These are phyloP conservation scores for Leucophenga maculata DNA, from an alignment of 2,888 invertebrate genomes.

Conservation along the genomic window DNA sequence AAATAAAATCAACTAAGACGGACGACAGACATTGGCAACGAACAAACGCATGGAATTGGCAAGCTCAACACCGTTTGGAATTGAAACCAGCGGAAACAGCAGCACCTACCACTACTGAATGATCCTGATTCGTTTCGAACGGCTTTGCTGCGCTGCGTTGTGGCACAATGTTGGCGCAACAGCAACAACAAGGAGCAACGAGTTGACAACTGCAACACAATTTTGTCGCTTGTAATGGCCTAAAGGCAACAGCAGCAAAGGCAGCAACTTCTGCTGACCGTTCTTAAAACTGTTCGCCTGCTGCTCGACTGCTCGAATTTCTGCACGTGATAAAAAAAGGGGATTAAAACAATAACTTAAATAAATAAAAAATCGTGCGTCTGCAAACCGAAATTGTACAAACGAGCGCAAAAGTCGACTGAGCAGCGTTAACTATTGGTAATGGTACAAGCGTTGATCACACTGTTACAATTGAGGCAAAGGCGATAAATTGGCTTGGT, in stretches of 20 bases:
- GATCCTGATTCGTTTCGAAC: background rate
- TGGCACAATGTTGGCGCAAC: background rate
- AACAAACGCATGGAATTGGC: constrained; percentile 8
- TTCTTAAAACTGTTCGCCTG: background rate
- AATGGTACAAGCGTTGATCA: constrained; percentile 18
- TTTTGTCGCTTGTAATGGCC: constrained; percentile 13
- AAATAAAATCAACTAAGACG: background rate
- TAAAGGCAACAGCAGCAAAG: background rate
- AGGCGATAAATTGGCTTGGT: constrained; percentile 16
- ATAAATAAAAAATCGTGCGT: constrained; percentile 23
- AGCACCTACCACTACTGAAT: too few relatives aligned
- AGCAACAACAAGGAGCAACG: background rate
- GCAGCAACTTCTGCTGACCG: background rate
- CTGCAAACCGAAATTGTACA: background rate
- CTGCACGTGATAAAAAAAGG: constrained; percentile 19
- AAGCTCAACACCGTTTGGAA: constrained; percentile 9
- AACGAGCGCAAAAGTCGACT: background rate
- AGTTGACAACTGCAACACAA: constrained; percentile 23
- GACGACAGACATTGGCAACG: background rate
- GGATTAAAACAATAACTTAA: background rate
- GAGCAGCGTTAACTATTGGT: constrained; percentile 21
- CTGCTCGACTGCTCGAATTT: constrained; percentile 14
- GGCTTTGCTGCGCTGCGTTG: background rate
- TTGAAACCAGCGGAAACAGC: too few relatives aligned
- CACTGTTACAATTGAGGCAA: constrained; percentile 18